Conservation (phyloP, 1,140 invertebrate species). For the Drosophila athabasca region DNA sequence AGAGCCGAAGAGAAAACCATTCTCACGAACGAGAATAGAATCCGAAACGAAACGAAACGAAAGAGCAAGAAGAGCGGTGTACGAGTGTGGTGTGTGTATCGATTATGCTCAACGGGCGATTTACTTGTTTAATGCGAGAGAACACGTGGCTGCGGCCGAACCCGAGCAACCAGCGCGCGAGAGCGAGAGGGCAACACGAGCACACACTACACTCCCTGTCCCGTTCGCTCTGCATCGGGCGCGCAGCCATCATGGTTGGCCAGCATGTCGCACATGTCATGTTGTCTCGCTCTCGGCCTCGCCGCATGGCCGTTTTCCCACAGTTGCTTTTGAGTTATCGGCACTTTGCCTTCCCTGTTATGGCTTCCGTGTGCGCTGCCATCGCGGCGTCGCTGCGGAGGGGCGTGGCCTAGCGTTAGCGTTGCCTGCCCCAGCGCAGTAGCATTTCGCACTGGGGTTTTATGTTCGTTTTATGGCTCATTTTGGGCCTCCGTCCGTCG, state of each 20-base stretch:
- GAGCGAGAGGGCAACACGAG: slow-evolving; percentile 26
- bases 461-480: slow-evolving; percentile 80
- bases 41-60: slow-evolving; percentile 13
- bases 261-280: slow-evolving; percentile 13
- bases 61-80: slow-evolving; percentile 78
- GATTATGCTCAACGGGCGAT: slow-evolving; percentile 79
- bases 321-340: slow-evolving; percentile 80
- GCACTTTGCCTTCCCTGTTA: slow-evolving; percentile 72
- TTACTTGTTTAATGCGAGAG: slow-evolving; percentile 77
- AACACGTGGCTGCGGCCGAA: slow-evolving; percentile 63
- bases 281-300: slow-evolving; percentile 43
- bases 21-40: slow-evolving; percentile 73
- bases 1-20: slow-evolving; percentile 71
- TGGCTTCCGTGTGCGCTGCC: slow-evolving; percentile 79
- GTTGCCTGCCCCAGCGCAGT: slow-evolving; percentile 41
- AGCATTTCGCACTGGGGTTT: slow-evolving; percentile 75
- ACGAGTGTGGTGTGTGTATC: slow-evolving; percentile 71
- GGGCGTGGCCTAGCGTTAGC: slow-evolving; percentile 59
- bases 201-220: slow-evolving; percentile 25
- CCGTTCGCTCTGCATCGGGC: slow-evolving; percentile 12
- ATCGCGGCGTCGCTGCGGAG: slow-evolving; percentile 39
- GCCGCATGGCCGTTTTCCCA: slow-evolving; percentile 34
- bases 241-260: slow-evolving; percentile 75
- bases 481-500: slow-evolving; percentile 72
- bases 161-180: slow-evolving; percentile 10